phyloP scores from a whole-genome alignment of 2,113 vertebrate species.

The Genyomyrus donnyi region DNA sequence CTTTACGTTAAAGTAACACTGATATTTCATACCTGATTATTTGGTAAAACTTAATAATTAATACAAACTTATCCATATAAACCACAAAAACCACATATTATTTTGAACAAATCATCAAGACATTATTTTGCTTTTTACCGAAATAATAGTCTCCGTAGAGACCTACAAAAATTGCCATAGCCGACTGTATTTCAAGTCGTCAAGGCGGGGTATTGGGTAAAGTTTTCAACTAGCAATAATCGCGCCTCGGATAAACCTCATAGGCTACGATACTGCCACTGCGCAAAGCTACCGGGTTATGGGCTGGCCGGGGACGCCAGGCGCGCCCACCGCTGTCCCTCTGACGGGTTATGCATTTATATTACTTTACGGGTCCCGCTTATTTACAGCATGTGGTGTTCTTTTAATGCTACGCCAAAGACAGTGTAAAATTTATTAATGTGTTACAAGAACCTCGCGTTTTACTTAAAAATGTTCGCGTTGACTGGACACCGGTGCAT shows the following conservation, averaged over 20 bases:
- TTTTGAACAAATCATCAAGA: too few species aligned
- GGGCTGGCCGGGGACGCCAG: background rate
- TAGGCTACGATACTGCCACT: conserved; percentile 32
- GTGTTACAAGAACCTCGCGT: background rate
- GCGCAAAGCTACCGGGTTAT: background rate
- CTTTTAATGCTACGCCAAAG: background rate
- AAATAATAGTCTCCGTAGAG: background rate
- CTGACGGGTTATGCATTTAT: background rate
- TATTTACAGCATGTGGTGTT: background rate
- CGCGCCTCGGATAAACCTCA: conserved; percentile 26
- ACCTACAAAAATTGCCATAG: conserved; percentile 15
- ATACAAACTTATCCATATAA: too few species aligned
- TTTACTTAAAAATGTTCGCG: background rate
- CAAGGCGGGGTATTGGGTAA: conserved; percentile 25
- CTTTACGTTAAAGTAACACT: background rate
- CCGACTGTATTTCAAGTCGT: conserved; percentile 26
- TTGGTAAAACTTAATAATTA: rapidly evolving
- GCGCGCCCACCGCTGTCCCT: background rate
- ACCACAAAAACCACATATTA: too few species aligned
- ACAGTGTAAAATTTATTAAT: background rate
- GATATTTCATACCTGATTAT: too few species aligned
- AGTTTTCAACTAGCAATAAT: conserved; percentile 31
- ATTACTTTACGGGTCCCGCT: background rate
- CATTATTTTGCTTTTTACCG: too few species aligned
- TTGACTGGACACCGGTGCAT: background rate